phyloP scores from a whole-genome alignment of 1,140 invertebrate genomes.

The Nasonia longicornis region DNA sequence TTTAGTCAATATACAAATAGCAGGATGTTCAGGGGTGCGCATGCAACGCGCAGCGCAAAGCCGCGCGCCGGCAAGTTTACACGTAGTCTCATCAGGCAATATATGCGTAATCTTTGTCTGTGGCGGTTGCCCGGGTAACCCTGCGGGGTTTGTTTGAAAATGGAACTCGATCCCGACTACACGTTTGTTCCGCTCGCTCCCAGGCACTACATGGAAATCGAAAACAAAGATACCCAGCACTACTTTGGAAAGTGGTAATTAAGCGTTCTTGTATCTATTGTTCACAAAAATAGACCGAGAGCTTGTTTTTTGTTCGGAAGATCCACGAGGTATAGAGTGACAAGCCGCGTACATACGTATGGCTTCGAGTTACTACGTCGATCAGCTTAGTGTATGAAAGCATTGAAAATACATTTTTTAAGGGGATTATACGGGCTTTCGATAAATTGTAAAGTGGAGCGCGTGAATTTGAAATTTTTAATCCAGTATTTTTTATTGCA shows the following conservation, averaged over 20 bases:
- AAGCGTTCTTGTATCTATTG: background rate
- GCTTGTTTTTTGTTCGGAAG: too few species aligned
- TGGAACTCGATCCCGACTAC: slow-evolving; percentile 62
- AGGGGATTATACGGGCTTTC: background rate
- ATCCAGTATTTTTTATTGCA: too few species aligned
- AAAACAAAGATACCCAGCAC: slow-evolving; percentile 56
- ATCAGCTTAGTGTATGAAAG: background rate
- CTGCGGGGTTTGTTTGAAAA: slow-evolving; percentile 49
- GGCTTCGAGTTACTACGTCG: too few species aligned
- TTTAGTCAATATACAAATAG: background rate
- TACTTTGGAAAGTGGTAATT: slow-evolving; percentile 64
- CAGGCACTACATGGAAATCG: slow-evolving; percentile 55
- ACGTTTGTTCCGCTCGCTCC: slow-evolving; percentile 60
- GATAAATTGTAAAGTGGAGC: too few species aligned
- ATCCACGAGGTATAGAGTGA: too few species aligned
- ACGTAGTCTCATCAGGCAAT: slow-evolving; percentile 12
- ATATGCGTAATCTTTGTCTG: slow-evolving; percentile 26
- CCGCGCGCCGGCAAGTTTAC: slow-evolving; percentile 7
- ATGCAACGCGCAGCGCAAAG: background rate
- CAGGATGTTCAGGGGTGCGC: background rate
- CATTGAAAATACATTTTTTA: background rate
- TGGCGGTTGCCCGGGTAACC: slow-evolving; percentile 25
- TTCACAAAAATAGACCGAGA: too few species aligned
- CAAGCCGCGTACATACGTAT: too few species aligned
- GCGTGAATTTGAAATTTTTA: too few species aligned